Base-by-base conservation (phyloP, 2,797 vertebrate species). In the Pachyuromys duprasi region DNA sequence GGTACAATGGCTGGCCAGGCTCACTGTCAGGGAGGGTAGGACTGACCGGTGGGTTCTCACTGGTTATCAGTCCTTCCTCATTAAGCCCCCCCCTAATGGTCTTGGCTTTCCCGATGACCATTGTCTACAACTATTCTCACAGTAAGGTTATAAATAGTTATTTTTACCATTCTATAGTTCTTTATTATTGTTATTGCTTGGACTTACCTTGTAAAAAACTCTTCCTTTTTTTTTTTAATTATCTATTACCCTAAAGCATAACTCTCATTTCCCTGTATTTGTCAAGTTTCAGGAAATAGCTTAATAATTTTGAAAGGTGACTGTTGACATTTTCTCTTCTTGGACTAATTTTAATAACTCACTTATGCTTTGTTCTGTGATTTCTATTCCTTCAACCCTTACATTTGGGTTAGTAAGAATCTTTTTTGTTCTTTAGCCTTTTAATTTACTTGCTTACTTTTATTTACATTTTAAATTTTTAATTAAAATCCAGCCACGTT, bases 231-330 rank as follows among this genome's bases (percentile, higher is more conserved):
- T 78, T 60, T 49, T 49, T 49, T 49, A 49, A 31, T 42, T 42
- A 39, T 82, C n/a, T 14, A 69, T 89, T 60, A 74, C 12, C 17
- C 18, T 75, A 17, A 82, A 87, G 33, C 91, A 67, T 83, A 67
- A n/a, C 60, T 95, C 69, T 57, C 57, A 89, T 86, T 95, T 95
- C 24, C 13, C 49, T 87, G 53, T 94, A 62, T 84, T 84, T 93
- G 42, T 74, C n/a, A 67, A 45, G 82, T 94, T 90, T 86, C 45
- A 96, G 70, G 81, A 90, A 95, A 45, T 24, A 3, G 78, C 24
- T 42, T 89, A 86, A 31, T 26, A 49, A 33, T 63, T 67, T 76
- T 75, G 26, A 67, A 93, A 78, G 69, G 33, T 79, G 13, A 45
- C 28, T 4, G 55, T 3, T 87, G n/a, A 86, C 13, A 14, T 74